Evolutionary conservation across 2,113 vertebrate genomes (phyloP).

Genomic region (Meles meles): DNA sequence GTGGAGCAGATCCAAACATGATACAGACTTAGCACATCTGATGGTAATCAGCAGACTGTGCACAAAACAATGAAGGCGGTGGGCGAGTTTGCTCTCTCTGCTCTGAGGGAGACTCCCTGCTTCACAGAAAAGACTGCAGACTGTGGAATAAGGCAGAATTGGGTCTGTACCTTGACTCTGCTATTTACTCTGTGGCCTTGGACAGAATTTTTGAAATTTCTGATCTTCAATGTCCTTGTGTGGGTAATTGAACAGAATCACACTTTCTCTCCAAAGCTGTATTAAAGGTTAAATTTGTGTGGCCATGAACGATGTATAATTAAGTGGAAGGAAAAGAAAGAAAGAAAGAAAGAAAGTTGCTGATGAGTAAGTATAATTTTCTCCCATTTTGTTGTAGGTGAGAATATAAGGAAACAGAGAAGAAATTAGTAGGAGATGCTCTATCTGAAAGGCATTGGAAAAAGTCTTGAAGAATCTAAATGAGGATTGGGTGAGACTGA

Average conservation of each 20-base stretch:
- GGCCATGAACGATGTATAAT: not conserved
- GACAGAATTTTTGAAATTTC: not conserved
- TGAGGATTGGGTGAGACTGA: not conserved
- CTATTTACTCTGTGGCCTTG: not conserved
- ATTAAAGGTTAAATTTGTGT: not conserved
- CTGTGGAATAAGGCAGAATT: not conserved
- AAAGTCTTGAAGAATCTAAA: not conserved
- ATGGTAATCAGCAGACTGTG: not conserved
- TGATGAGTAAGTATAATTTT: not conserved
- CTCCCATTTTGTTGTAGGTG: not conserved
- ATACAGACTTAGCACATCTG: not conserved
- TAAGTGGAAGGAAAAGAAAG: not conserved
- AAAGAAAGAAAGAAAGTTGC: not conserved
- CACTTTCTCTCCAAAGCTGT: not conserved
- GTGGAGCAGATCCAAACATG: not conserved
- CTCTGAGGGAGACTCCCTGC: not conserved
- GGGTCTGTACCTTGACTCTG: not conserved
- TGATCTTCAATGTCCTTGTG: not conserved
- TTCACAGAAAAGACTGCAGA: not conserved
- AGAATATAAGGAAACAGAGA: not conserved
- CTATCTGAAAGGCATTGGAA: not conserved
- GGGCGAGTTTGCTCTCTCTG: not conserved
- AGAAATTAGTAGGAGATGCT: not conserved
- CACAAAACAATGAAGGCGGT: not conserved
- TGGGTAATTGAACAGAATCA: not conserved